Conservation (phyloP, 2,888 invertebrate species). For the Celastrina argiolus region DNA sequence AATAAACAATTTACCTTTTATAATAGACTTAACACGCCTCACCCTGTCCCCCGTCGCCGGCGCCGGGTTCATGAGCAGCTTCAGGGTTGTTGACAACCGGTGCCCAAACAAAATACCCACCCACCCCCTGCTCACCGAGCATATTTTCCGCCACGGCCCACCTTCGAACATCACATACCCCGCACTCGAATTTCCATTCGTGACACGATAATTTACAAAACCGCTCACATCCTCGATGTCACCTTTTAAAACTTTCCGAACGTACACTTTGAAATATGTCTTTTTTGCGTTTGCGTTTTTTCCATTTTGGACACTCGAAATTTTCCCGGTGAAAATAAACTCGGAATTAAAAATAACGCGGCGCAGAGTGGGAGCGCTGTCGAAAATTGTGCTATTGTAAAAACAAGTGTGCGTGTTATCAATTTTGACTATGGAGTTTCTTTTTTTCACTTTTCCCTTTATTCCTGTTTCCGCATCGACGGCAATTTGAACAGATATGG, state of each 20-base stretch:
- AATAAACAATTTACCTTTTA: constrained; percentile 59
- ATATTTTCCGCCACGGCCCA: constrained; percentile 45
- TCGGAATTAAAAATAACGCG: constrained; percentile 61
- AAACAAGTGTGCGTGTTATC: constrained; percentile 53
- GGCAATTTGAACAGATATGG: constrained; percentile 40
- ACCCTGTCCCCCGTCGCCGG: constrained; percentile 63
- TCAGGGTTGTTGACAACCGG: constrained; percentile 53
- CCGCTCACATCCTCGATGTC: constrained; percentile 64
- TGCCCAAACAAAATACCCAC: constrained; percentile 59
- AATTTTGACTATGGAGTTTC: constrained; percentile 65
- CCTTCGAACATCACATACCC: constrained; percentile 63
- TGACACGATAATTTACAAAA: constrained; percentile 63
- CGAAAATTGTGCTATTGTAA: constrained; percentile 61
- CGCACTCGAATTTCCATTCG: constrained; percentile 57
- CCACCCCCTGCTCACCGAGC: constrained; percentile 48
- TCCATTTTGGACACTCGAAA: constrained; percentile 57
- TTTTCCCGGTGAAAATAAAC: constrained; percentile 74
- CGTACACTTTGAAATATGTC: constrained; percentile 67
- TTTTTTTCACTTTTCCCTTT: constrained; percentile 67
- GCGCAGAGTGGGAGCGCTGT: constrained; percentile 61
- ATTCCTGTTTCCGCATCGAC: constrained; percentile 55
- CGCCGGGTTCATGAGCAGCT: constrained; percentile 63
- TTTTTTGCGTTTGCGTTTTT: constrained; percentile 49
- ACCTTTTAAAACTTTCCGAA: constrained; percentile 68
- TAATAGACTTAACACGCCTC: constrained; percentile 60